Evolutionary conservation across 2,888 invertebrate species (phyloP).

Genomic region (Agrilus mali): DNA sequence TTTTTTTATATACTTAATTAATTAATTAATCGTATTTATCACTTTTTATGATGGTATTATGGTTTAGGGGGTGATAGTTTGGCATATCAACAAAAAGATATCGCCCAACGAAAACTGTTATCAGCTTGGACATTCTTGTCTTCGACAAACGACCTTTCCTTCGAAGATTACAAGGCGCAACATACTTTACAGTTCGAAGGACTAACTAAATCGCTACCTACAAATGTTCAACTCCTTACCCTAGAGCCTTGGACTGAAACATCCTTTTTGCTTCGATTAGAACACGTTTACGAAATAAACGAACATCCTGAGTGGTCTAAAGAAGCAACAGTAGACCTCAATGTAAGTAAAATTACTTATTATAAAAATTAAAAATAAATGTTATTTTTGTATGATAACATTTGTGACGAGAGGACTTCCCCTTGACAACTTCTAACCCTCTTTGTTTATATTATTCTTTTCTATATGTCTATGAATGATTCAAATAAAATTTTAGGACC

Average conservation of each 20-base stretch:
- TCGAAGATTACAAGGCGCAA: slow-evolving; percentile 17
- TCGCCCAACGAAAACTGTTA: slow-evolving; percentile 41
- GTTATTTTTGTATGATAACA: too few relatives aligned
- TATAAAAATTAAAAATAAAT: not conserved
- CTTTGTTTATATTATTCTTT: too few relatives aligned
- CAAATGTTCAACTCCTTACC: slow-evolving; percentile 56
- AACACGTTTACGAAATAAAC: slow-evolving; percentile 38
- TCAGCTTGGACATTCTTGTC: slow-evolving; percentile 45
- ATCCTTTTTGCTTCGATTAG: slow-evolving; percentile 52
- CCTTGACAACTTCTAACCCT: too few relatives aligned
- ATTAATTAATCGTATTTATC: slow-evolving; percentile 8
- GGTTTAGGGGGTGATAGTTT: slow-evolving; percentile 17
- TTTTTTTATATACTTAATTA: too few relatives aligned
- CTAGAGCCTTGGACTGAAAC: slow-evolving; percentile 54
- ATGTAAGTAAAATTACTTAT: slow-evolving; percentile 14
- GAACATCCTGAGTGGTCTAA: slow-evolving; percentile 19
- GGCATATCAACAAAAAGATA: slow-evolving; percentile 31
- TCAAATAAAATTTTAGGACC: slow-evolving; percentile 20
- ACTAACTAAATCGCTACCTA: slow-evolving; percentile 41
- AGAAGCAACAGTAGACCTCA: slow-evolving; percentile 38
- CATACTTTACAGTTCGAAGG: slow-evolving; percentile 31
- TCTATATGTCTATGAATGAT: too few relatives aligned
- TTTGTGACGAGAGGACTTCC: too few relatives aligned
- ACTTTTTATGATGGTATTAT: not conserved
- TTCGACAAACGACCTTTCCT: slow-evolving; percentile 31